These are phyloP conservation scores for Odocoileus virginianus DNA, from an alignment of 2,113 vertebrate genomes.

Conservation along the genomic window DNA sequence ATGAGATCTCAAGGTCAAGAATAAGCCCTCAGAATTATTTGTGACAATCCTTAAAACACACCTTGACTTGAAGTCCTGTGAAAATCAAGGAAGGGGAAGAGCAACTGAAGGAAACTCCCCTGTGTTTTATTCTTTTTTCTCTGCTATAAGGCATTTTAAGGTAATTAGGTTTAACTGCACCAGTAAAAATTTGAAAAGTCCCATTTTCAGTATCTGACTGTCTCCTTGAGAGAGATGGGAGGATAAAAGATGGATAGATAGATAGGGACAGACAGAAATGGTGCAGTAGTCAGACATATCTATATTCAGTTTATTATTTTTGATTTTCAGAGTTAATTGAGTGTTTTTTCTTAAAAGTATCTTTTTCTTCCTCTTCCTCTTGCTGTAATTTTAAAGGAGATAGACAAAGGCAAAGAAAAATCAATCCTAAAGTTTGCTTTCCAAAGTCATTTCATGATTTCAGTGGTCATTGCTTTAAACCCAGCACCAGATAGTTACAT, in stretches of 20 bases:
- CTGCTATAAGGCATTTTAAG: neutral
- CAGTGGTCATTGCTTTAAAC: neutral
- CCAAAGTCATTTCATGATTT: slow-evolving; percentile 5
- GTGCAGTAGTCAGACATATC: slow-evolving; percentile 48
- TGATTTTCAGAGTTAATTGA: slow-evolving; percentile 69
- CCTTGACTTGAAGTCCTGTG: neutral
- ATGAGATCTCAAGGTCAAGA: neutral
- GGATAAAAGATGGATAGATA: slow-evolving; percentile 18
- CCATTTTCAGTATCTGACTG: slow-evolving; percentile 28
- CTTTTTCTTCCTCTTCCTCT: slow-evolving; percentile 49
- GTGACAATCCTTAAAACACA: neutral
- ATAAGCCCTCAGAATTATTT: neutral
- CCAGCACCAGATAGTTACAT: neutral
- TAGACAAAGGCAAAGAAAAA: slow-evolving; percentile 41
- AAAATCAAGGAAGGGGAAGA: neutral
- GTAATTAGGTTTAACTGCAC: slow-evolving; percentile 46
- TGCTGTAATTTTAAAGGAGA: slow-evolving; percentile 51
- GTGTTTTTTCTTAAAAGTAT: slow-evolving; percentile 61
- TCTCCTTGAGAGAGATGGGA: slow-evolving; percentile 34
- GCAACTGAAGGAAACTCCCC: neutral
- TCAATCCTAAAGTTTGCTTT: slow-evolving; percentile 48
- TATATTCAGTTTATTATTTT: slow-evolving; percentile 61
- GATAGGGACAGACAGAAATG: slow-evolving; percentile 38
- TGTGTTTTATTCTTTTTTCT: neutral
- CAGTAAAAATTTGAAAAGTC: neutral